Evolutionary conservation across 2,113 vertebrate species (phyloP), one percentile per base, ranked within the genome.

Genomic region (Onychostruthus taczanowskii): DNA sequence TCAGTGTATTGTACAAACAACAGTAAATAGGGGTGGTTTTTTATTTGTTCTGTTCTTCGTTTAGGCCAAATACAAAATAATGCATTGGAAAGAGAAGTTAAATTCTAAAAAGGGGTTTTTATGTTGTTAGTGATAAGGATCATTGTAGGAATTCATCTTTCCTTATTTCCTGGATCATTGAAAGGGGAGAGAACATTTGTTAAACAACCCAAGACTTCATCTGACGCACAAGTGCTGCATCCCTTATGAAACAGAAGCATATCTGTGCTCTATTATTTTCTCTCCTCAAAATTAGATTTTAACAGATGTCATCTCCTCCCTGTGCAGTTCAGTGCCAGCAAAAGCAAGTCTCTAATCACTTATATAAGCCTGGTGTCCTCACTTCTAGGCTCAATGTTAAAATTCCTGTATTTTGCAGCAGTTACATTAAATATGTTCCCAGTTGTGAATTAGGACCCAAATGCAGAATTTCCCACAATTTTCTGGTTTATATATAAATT

Each of bases 251-350:
- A 80, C 12, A 91, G 82, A 86, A 90, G 30, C 58, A 39, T n/a
- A 20, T 70, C 56, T 74, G 52, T 75, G 92, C 52, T 90, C 75
- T 56, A 47, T 92, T 95, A 94, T 84, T 91, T 95, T 47, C 61
- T 67, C 87, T 68, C 52, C 77, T 94, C 96, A 80, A 92, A 96
- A 92, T 88, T 81, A 89, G 91, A 92, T 91, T 55, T 37, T 47
- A 92, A 70, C 89, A 96, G 89, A 84, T 94, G 94, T 81, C 73
- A 70, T 88, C 44, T 47, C 79, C 69, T 81, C 56, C 19, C 73
- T 30, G 7, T 53, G 73, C 93, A 87, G 33, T 16, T 84, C 31
- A 37, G 81, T 64, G 87, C 89, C 91, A 94, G 69, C 89, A 92
- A n/a, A 88, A 39, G 0, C 13, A 80, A 95, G 86, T 90, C 91